Evolutionary conservation across 2,113 vertebrate genomes (phyloP), one percentile per base, ranked within the genome.

Genomic region (Ailuropoda melanoleuca): DNA sequence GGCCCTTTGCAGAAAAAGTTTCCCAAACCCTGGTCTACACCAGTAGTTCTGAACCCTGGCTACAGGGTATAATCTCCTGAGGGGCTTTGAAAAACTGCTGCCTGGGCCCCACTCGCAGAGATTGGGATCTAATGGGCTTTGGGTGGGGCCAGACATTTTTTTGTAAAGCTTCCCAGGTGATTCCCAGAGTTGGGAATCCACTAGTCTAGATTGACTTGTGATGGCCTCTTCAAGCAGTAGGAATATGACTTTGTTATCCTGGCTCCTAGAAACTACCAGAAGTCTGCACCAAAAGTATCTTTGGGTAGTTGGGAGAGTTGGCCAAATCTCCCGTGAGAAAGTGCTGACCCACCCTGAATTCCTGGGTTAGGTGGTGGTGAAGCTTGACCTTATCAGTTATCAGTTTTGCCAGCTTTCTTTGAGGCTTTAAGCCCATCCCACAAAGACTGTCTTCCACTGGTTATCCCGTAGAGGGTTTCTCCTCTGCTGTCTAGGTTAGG

Each of bases 341-440:
- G 92, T 89, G 78, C 94, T 94, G 95, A 95, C 90, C 94, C 89
- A 48, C 87, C 96, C 88, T 89, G 92, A 88, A 92, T 97, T 97
- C 98, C 93, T 95, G 92, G 82, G 86, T 82, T 78, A 96, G 96
- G 96, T 95, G 97, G 96, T 96, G 88, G 88, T 46, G 74, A 83
- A 90, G 97, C 85, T 97, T 90, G 96, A 88, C 96, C 88, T 96
- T 97, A 97, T 97, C 96, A 97, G 95, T 83, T 89, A 91, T 85
- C 78, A 64, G 91, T 64, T 55, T 83, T 90, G 97, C 95, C 93
- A 95, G 13, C 96, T 96, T 98, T 98, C 97, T 80, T 96, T 64
- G 93, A 96, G 83, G 88, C 89, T 89, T 84, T 78, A 31, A n/a
- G 93, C 95, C 96, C 83, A 74, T 97, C 96, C 93, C 96, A 95